phyloP scores from a whole-genome alignment of 1,140 invertebrate genomes.

The Drosophila trapezifrons region DNA sequence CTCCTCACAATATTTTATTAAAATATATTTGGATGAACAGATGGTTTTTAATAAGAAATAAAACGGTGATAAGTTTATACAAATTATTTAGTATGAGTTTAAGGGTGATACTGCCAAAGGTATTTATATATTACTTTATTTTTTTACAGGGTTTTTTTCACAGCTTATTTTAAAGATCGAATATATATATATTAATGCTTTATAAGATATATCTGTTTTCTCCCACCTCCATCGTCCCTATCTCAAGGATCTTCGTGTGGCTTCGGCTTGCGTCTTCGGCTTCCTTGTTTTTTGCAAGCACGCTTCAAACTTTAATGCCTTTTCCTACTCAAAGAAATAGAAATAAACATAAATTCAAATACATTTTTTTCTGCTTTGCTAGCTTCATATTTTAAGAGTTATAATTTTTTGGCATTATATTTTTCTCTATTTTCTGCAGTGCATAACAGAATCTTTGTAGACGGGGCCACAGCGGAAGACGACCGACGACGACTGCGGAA shows the following conservation, averaged over 20 bases:
- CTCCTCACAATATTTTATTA: neutral
- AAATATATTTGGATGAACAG: neutral
- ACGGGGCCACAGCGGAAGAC: conserved; percentile 51
- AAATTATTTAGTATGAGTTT: neutral
- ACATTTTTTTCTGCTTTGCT: neutral
- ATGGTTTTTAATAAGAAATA: neutral
- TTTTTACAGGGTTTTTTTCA: no score
- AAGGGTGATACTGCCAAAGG: neutral
- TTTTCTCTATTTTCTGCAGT: conserved; percentile 10
- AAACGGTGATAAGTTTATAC: no score
- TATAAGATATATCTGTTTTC: no score
- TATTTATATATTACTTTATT: neutral
- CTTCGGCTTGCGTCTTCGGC: no score
- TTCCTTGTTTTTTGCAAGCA: no score
- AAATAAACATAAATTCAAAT: neutral
- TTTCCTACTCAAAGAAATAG: neutral
- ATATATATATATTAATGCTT: no score
- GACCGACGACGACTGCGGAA: conserved; percentile 71
- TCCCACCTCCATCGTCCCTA: no score
- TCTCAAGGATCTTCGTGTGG: no score
- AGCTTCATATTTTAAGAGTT: no score
- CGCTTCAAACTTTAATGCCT: no score
- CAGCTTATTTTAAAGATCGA: no score
- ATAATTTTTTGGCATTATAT: neutral
- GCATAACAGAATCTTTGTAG: conserved; percentile 71